Evolutionary conservation across 2,888 invertebrate species (phyloP), one percentile per base, ranked within the genome.

Genomic region (Entomobrya multifasciata): DNA sequence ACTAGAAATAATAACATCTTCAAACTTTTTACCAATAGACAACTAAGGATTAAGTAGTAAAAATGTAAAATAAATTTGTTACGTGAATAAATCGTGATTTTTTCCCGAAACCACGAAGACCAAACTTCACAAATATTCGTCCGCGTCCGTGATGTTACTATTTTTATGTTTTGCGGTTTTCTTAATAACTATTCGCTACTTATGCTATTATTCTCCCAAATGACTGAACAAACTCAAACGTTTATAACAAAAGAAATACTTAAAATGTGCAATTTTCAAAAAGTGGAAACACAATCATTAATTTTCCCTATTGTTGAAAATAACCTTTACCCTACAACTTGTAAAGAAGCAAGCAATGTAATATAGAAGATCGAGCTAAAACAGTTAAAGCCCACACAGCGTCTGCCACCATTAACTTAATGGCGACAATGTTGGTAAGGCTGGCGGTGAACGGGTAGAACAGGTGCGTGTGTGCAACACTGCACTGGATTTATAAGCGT

Each of bases 321-420:
- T 22, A 76, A 22, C 81, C 81, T 81, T 81, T 81, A 70, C 70
- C 81, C 81, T 30, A 20, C 11, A 17, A n/a, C n/a, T n/a, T n/a
- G n/a, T n/a, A n/a, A n/a, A n/a, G n/a, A n/a, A n/a, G 25, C 11
- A 49, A 13, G 55, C 41, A 36, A 41, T n/a, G n/a, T n/a, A n/a
- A 20, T 3, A 41, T n/a, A 15, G 6, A 62, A 62, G 8, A 27
- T 62, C 22, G 52, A 76, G 55, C 25, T 20, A 41, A 80, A 55
- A 15, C 41, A 65, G 11, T 65, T 41, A 65, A 49, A 72, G 82
- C 74, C 74, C 81, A 70, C 81, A 81, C 82, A 82, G 22, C 11
- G 74, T 62, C 25, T 74, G 49, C 20, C 62, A 52, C n/a, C 22
- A 30, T 36, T 76, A 55, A 30, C 15, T 41, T 41, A 65, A 65